phyloP scores from a whole-genome alignment of 2,888 invertebrate genomes.

The Philhelius pedissequus region DNA sequence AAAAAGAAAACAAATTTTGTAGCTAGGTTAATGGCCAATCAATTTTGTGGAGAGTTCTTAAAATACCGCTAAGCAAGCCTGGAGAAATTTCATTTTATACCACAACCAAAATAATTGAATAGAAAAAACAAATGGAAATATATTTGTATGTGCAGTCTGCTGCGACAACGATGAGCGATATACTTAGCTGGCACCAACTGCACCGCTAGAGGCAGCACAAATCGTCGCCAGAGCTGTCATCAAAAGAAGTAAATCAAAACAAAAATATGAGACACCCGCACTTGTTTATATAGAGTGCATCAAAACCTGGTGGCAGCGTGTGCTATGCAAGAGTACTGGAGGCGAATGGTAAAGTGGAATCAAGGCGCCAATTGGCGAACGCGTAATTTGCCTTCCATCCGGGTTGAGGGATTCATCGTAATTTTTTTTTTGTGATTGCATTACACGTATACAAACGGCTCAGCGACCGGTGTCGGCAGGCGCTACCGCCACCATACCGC shows the following conservation, averaged over 20 bases:
- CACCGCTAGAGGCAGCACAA: slow-evolving; percentile 7
- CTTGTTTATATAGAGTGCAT: slow-evolving; percentile 54
- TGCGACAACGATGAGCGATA: not conserved
- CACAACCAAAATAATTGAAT: not conserved
- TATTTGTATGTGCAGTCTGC: too few relatives aligned
- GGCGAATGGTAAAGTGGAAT: slow-evolving; percentile 21
- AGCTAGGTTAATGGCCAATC: slow-evolving; percentile 33
- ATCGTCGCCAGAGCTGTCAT: slow-evolving; percentile 55
- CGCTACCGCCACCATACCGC: not conserved
- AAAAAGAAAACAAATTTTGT: not conserved
- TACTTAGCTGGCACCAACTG: not conserved
- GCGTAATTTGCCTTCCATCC: slow-evolving; percentile 42
- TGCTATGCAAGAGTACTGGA: not conserved
- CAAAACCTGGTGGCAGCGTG: slow-evolving; percentile 11
- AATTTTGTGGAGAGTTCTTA: slow-evolving; percentile 14
- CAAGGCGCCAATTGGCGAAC: slow-evolving; percentile 52
- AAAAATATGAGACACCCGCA: slow-evolving; percentile 51
- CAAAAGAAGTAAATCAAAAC: slow-evolving; percentile 48
- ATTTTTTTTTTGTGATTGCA: not conserved
- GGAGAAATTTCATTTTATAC: slow-evolving; percentile 6
- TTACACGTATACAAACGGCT: not conserved
- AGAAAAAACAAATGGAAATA: slow-evolving; percentile 1
- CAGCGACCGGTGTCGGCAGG: not conserved
- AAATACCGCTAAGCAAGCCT: slow-evolving; percentile 29
- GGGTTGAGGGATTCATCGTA: slow-evolving; percentile 24